Percentiles rank a stretch among this genome's conserved stretches.
These are phyloP conservation scores for Oreonectes daqikongensis DNA, from an alignment of 2,797 vertebrate species.

Conservation along the genomic window DNA sequence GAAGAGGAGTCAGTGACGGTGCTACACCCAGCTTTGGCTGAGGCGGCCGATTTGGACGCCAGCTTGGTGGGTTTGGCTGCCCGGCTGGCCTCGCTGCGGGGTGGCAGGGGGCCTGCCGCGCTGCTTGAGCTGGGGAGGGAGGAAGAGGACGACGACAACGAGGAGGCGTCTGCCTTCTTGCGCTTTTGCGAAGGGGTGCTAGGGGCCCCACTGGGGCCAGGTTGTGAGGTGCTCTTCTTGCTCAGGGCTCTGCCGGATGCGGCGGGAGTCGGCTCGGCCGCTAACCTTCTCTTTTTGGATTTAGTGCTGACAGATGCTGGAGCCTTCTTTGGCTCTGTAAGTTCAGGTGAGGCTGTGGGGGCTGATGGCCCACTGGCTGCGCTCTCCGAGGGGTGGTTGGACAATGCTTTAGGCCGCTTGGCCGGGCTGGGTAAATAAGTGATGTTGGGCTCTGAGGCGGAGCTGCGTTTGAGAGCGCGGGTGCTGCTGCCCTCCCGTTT, in stretches of 20 bases:
- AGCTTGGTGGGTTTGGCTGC: slow-evolving; percentile 99
- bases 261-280: slow-evolving; percentile 76
- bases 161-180: slow-evolving; percentile 88
- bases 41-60: slow-evolving; percentile 99
- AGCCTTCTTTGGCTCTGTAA: slow-evolving; percentile 71
- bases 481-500: slow-evolving; percentile 85
- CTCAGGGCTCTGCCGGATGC: slow-evolving; percentile 70
- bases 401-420: slow-evolving; percentile 92
- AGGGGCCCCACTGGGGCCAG: slow-evolving; percentile 80
- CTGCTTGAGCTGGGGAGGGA: slow-evolving; percentile 87
- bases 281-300: slow-evolving; percentile 90
- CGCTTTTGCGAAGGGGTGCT: slow-evolving; percentile 89
- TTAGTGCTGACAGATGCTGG: slow-evolving; percentile 68
- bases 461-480: slow-evolving; percentile 92
- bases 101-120: slow-evolving; percentile 87
- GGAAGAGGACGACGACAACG: slow-evolving; percentile 48
- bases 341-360: slow-evolving; percentile 22
- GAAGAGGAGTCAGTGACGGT: slow-evolving; percentile 97
- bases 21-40: slow-evolving; percentile 99
- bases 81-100: slow-evolving; percentile 89
- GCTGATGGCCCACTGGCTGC: slow-evolving; percentile 18
- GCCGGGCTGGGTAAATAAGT: slow-evolving; percentile 90
- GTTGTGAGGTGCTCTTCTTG: slow-evolving; percentile 82
- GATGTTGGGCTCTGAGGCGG: slow-evolving; percentile 91
- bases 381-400: slow-evolving; percentile 60